Evolutionary conservation across 37 sponge, comb jelly and placozoan species (phyloP).

Genomic region (Eunapius fragilis): DNA sequence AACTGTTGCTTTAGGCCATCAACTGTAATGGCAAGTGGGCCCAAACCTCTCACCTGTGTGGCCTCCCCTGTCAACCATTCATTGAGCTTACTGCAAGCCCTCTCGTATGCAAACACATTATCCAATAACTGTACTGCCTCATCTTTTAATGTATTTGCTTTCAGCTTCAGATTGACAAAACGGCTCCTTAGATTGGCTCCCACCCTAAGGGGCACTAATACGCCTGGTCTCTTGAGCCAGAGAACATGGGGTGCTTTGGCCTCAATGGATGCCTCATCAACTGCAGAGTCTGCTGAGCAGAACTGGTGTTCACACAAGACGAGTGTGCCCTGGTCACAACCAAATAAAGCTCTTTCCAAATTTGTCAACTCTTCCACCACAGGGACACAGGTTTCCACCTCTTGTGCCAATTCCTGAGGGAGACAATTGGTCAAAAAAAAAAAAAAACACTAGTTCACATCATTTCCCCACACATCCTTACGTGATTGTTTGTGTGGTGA

Average conservation of each 20-base stretch:
- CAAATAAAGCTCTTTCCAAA: slow-evolving; percentile 40
- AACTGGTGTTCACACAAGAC: slow-evolving; percentile 18
- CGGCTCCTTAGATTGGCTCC: slow-evolving; percentile 55
- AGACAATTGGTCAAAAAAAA: neutral
- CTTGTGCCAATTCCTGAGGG: slow-evolving; percentile 40
- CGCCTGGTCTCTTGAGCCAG: slow-evolving; percentile 68
- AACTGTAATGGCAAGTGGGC: slow-evolving; percentile 29
- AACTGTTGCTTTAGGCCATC: slow-evolving; percentile 45
- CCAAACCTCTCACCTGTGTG: neutral
- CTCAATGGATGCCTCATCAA: neutral
- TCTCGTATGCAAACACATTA: slow-evolving; percentile 47
- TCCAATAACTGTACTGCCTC: slow-evolving; percentile 16
- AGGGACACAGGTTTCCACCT: slow-evolving; percentile 30
- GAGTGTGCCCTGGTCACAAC: slow-evolving; percentile 36
- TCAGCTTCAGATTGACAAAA: slow-evolving; percentile 39
- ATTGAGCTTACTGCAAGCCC: slow-evolving; percentile 23
- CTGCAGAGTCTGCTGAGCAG: neutral
- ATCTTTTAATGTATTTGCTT: neutral
- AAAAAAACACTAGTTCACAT: too few species aligned
- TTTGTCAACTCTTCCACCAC: slow-evolving; percentile 20
- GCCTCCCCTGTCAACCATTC: slow-evolving; percentile 48
- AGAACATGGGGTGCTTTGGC: neutral
- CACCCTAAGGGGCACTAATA: slow-evolving; percentile 47
- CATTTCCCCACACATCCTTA: too few species aligned
- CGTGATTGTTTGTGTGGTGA: too few species aligned